Evolutionary conservation across 2,113 vertebrate genomes (phyloP), one percentile per base, ranked within the genome.

Genomic region (Mellivora capensis): DNA sequence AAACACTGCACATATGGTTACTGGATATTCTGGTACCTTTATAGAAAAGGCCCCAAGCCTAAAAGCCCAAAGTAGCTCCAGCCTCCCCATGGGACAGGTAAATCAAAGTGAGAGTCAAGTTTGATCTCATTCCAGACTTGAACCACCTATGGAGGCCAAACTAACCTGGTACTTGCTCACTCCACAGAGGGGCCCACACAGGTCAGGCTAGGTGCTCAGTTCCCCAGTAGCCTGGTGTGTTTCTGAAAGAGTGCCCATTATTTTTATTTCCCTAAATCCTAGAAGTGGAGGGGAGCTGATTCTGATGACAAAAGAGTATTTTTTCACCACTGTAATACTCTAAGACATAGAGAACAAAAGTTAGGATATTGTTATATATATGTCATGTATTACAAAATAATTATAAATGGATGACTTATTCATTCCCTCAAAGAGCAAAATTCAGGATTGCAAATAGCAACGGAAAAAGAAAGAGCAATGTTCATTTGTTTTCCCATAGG

Each of bases 21-120:
- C 29, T 86, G 79, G 80, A 96, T 94, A 97, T 96, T 97, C 84
- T 97, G 85, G 79, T 89, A 94, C 67, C 86, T 96, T 95, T 80
- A 74, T 79, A 96, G 72, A 94, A 95, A 10, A 97, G 29, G 20
- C 67, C 86, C 52, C 42, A 96, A 97, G 69, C 49, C 93, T 59
- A 83, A 98, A 95, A 87, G 81, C 54, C 90, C 44, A 95, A 95
- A 96, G 97, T 85, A 95, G 94, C 90, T 90, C 42, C 44, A 97
- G 80, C 52, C 82, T 95, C 94, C 94, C 79, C 37, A 69, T 25
- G 47, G 89, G 96, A 96, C 10, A 89, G 49, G 82, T 74, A 97
- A 91, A 97, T 96, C 95, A 97, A 89, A 97, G 94, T 72, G 39
- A 97, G 20, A 93, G 72, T 72, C 67, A 97, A 85, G 81, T 91